phyloP scores from a whole-genome alignment of 2,888 invertebrate species.

The Archips crataeganus region DNA sequence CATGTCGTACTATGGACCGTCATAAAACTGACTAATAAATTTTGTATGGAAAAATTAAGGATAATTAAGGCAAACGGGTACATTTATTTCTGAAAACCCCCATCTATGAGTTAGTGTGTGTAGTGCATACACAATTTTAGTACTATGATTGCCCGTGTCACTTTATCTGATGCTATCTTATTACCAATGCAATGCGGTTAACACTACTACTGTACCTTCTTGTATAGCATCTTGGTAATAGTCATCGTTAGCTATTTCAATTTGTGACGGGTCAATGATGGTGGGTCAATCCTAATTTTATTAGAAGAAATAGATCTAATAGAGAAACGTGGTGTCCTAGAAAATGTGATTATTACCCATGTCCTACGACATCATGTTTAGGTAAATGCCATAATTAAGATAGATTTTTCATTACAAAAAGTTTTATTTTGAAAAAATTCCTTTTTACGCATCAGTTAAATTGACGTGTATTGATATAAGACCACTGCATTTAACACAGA shows the following conservation, averaged over 20 bases:
- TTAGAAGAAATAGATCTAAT: not conserved
- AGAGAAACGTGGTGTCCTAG: not conserved
- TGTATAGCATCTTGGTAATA: not conserved
- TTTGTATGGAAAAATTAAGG: too few species aligned
- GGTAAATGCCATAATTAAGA: not conserved
- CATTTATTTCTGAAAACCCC: too few species aligned
- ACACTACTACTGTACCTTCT: not conserved
- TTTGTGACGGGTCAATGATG: not conserved
- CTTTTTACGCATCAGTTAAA: slow-evolving; percentile 2
- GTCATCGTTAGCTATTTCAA: not conserved
- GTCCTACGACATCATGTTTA: not conserved
- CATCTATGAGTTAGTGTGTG: too few species aligned
- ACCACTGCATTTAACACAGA: not conserved
- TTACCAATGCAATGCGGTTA: slow-evolving; percentile 47
- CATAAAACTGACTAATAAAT: too few species aligned
- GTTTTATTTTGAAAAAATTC: not conserved
- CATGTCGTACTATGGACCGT: too few species aligned
- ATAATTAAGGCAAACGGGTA: too few species aligned
- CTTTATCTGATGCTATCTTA: slow-evolving; percentile 51
- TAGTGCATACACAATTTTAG: not conserved
- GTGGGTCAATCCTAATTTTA: not conserved
- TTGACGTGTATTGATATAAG: not conserved
- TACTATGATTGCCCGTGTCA: slow-evolving; percentile 45
- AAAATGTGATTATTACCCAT: not conserved
- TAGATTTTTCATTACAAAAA: not conserved